Evolutionary conservation across 2,888 invertebrate genomes (phyloP).

Genomic region (Rotaria socialis): DNA sequence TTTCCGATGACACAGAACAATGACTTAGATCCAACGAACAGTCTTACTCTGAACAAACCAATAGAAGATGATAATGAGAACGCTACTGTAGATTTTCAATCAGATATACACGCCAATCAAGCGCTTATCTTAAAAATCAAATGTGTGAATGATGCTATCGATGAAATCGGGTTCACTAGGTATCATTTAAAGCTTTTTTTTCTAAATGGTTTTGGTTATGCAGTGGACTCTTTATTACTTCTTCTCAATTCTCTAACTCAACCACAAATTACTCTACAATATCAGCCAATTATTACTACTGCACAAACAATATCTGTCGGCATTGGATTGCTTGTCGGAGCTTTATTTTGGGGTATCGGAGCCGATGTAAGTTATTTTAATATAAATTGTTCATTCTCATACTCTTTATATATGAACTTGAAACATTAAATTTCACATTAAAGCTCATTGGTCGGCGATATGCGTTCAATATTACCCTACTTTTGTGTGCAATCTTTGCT

Average conservation of each 20-base stretch:
- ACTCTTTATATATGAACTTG: too few species aligned
- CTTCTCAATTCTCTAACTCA: background rate
- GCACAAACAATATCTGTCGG: background rate
- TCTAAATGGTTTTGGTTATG: conserved; percentile 29
- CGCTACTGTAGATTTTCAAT: background rate
- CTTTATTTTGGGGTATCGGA: background rate
- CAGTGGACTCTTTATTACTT: background rate
- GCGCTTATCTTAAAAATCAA: background rate
- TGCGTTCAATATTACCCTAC: background rate
- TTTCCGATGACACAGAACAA: too few species aligned
- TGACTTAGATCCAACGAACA: too few species aligned
- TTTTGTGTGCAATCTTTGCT: background rate
- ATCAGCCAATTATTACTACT: background rate
- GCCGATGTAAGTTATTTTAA: background rate
- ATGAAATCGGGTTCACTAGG: conserved; percentile 1
- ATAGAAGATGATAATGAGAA: background rate
- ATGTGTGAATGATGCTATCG: background rate
- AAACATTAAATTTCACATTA: background rate
- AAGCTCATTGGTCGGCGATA: background rate
- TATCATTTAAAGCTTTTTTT: conserved; percentile 2
- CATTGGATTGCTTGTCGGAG: background rate
- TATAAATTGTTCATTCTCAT: background rate
- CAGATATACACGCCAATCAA: background rate
- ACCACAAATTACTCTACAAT: background rate
- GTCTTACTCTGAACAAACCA: too few species aligned